Base-by-base conservation (phyloP, 2,113 vertebrate species). In the Lontra canadensis region DNA sequence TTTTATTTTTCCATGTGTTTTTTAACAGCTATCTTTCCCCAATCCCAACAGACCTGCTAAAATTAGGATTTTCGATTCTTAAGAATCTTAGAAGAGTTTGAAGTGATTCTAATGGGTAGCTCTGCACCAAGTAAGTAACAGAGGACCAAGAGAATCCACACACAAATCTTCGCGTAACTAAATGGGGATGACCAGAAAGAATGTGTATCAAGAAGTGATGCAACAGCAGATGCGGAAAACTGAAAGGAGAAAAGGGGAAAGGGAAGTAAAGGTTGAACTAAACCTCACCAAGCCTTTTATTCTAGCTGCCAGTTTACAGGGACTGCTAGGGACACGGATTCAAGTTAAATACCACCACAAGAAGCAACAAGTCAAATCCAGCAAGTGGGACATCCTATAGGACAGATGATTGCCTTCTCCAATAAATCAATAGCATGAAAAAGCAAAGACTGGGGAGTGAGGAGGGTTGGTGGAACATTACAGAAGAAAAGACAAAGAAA, bases 11-110 rank as follows among this genome's bases (percentile, higher is more conserved):
- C 25, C 29, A 55, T 55, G 9, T 63, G 12, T 63, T 83, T 74
- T 90, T 94, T 89, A 94, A 79, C 11, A 36, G 23, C 73, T 86
- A 15, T 29, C n/a, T 92, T 39, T 80, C 20, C 47, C 29, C 26
- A 59, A 15, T 42, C 29, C 39, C 21, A 57, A 74, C 7, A 88
- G 20, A 91, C 3, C 42, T 20, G 29, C 74, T 85, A 89, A 93
- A 93, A 73, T 83, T 29, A 92, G 42, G 97, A 91, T 39, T 36
- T 61, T 55, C 71, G 31, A 96, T 44, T 88, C 47, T 76, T 94
- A 71, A 80, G 55, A 96, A 88, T 85, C 44, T 84, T 73, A 2
- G n/a, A 67, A 94, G n/a, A 6, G 25, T 63, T 76, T 92, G 36
- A 96, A 96, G 23, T 83, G 34, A 81, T 47, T 93, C 44, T 69